phyloP scores from a whole-genome alignment of 2,113 vertebrate species.

The Circaetus gallicus region DNA sequence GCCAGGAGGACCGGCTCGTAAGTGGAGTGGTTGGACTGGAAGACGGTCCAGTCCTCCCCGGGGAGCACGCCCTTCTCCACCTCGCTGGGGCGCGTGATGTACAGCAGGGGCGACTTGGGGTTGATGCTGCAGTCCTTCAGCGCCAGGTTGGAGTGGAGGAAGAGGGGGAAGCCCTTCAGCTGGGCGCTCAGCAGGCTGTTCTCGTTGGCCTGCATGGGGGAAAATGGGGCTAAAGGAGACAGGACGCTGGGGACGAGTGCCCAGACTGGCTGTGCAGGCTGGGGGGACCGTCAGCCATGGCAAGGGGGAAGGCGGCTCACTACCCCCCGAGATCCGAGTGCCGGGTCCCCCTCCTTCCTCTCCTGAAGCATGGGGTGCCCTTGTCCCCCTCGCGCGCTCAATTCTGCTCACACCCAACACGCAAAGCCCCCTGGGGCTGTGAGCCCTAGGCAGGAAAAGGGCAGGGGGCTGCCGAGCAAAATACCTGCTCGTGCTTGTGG shows the following conservation, averaged over 20 bases:
- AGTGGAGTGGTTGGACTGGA: constrained; percentile 97
- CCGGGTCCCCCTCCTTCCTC: background rate
- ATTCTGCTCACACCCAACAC: background rate
- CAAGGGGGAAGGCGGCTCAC: background rate
- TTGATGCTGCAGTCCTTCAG: constrained; percentile 96
- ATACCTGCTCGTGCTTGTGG: background rate
- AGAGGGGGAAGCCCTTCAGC: constrained; percentile 97
- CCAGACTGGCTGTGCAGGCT: background rate
- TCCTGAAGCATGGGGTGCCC: background rate
- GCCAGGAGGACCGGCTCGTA: constrained; percentile 92
- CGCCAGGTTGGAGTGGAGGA: constrained; percentile 93
- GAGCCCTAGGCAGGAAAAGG: background rate
- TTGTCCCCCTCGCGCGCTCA: background rate
- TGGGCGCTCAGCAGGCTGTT: constrained; percentile 97
- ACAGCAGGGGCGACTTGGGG: constrained; percentile 91
- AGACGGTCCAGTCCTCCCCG: constrained; percentile 96
- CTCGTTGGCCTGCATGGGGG: constrained; percentile 85
- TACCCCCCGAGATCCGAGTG: fast-evolving
- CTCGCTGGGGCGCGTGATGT: constrained; percentile 89
- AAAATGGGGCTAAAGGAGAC: background rate
- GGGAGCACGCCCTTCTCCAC: constrained; percentile 90
- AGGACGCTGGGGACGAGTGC: fast-evolving
- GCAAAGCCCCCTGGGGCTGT: background rate
- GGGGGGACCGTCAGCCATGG: fast-evolving
- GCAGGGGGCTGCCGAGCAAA: background rate